Conservation (phyloP, 1,140 invertebrate species). For the Carcinoscorpius rotundicauda region DNA sequence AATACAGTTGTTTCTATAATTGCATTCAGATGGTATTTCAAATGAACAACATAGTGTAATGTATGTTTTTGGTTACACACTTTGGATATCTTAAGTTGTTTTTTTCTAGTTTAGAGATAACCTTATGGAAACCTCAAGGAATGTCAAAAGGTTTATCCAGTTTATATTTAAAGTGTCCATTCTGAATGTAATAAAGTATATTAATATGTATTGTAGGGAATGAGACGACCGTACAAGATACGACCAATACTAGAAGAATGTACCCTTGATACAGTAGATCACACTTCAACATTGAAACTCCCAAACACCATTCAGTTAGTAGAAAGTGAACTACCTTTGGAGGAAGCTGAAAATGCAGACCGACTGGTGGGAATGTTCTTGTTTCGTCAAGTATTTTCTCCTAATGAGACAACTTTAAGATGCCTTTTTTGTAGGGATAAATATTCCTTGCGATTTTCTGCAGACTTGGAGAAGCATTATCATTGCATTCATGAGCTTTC, state of each 20-base stretch:
- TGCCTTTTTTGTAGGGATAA: conserved; percentile 26
- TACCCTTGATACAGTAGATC: conserved; percentile 18
- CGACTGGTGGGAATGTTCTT: conserved; percentile 22
- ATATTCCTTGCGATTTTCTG: conserved; percentile 21
- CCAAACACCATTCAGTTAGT: conserved; percentile 26
- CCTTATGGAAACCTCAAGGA: no score
- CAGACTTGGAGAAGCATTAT: conserved; percentile 28
- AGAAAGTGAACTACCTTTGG: conserved; percentile 25
- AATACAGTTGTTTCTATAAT: no score
- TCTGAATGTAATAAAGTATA: no score
- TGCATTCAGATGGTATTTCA: no score
- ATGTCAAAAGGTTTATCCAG: no score
- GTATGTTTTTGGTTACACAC: no score
- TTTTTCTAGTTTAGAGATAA: no score
- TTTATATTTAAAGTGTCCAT: no score
- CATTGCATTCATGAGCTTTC: conserved; percentile 25
- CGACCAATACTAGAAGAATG: conserved; percentile 22
- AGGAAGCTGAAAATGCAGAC: conserved; percentile 21
- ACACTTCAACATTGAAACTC: conserved; percentile 20
- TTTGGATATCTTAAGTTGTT: no score
- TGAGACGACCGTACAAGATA: conserved; percentile 6
- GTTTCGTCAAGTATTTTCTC: conserved; percentile 25
- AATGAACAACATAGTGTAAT: no score
- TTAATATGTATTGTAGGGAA: conserved; percentile 3
- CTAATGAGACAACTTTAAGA: conserved; percentile 20